Evolutionary conservation across 2,797 vertebrate species (phyloP), one percentile per base, ranked within the genome.

Genomic region (Vespertilio murinus): DNA sequence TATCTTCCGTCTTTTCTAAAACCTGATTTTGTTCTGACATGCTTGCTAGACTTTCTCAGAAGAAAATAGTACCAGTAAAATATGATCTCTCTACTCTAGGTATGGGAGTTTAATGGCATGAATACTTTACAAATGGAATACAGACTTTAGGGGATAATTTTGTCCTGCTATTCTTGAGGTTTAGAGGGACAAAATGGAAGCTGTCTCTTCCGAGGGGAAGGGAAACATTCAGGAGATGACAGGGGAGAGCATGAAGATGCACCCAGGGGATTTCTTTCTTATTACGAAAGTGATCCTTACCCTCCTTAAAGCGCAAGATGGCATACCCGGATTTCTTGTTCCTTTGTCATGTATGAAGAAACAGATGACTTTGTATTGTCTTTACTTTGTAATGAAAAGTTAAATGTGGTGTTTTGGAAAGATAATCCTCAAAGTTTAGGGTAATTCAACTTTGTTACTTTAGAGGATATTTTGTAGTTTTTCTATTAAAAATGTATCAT

Each of bases 1-100:
- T 74, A 10, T 93, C 30, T 74, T 95, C 96, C 56, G 6, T 96
- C 93, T 70, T 81, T 96, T 97, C 78, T 96, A 42, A 96, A 96
- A 79, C 28, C 70, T 3, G 6, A 47, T 61, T 96, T 96, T 97
- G n/a, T 96, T 45, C 22, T 88, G 92, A 61, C 20, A 23, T 78
- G 8, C 97, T 67, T 96, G 70, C 70, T 95, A 78, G 61, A 71
- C 61, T 98, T 95, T 73, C 35, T 38, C 71, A 74, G 91, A 93
- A 94, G 91, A 94, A 96, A 96, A 95, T 84, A 69, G 42, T 94
- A 74, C 14, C 79, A 42, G 38, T 49, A 16, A 70, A 90, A 93
- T 90, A 81, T 54, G 49, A 64, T 95, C 73, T 96, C 74, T 91
- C 20, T 70, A 22, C 45, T 82, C 52, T 70, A 35, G 59, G 80